Conservation (phyloP, 2,113 vertebrate species). For the Zapornia atra region DNA sequence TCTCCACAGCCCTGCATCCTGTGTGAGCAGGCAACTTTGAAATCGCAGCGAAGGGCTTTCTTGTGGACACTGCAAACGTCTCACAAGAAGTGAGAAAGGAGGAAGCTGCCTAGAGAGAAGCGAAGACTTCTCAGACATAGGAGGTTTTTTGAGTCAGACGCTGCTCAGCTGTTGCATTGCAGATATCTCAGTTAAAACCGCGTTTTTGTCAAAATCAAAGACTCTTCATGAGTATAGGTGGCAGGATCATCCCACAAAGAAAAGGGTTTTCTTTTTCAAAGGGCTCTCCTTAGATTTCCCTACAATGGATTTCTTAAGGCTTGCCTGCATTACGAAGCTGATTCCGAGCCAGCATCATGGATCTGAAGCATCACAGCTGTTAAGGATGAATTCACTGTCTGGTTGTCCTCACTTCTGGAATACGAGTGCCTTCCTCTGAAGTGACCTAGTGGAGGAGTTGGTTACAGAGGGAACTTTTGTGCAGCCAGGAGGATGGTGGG, state of each 20-base stretch:
- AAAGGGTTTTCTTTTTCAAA: conserved; percentile 24
- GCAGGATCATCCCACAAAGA: conserved; percentile 37
- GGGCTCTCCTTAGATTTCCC: background rate
- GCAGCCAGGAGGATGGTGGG: background rate
- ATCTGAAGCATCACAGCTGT: conserved; percentile 10
- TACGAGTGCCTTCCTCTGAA: background rate
- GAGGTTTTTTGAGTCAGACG: background rate
- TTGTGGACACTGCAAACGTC: background rate
- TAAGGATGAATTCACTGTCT: background rate
- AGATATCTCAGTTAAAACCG: conserved; percentile 30
- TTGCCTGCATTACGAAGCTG: background rate
- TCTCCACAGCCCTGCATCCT: background rate
- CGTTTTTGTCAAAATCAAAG: background rate
- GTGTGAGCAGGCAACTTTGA: background rate
- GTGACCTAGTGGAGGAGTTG: background rate
- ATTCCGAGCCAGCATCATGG: background rate
- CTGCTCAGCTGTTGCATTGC: conserved; percentile 49
- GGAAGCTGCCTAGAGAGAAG: conserved; percentile 38
- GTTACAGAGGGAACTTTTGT: background rate
- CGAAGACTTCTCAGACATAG: background rate
- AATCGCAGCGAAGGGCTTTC: background rate
- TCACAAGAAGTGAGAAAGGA: background rate
- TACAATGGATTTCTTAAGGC: conserved; percentile 19
- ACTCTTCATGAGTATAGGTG: background rate
- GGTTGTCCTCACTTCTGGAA: background rate